Evolutionary conservation across 2,888 invertebrate species (phyloP), one percentile per base, ranked within the genome.

Genomic region (Cephus pulcher): DNA sequence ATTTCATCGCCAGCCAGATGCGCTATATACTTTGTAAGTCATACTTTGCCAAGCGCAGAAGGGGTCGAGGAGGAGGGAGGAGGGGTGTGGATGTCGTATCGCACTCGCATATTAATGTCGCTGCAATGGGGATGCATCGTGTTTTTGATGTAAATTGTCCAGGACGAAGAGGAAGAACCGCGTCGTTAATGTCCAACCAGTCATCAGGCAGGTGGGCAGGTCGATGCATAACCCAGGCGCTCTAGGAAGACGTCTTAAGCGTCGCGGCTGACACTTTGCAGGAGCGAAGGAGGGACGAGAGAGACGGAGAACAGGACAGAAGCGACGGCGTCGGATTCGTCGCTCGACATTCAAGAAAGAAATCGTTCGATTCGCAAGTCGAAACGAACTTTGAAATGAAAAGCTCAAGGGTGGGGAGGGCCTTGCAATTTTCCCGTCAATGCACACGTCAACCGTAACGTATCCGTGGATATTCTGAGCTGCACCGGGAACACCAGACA

Each of bases 391-490:
- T 11, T 23, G 35, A 74, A 74, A 74, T 74, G 37, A 74, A 74
- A 74, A 30, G 74, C 34, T 34, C 34, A 3, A 1, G 74, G 34
- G 32, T 11, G 23, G 35, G 34, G 23, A 34, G 82, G 79, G 80
- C 80, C 80, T 82, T 80, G 86, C 85, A 87, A 88, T 89, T 89
- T 89, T 85, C 88, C 87, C 85, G 86, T 89, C 88, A 85, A 89
- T 89, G 83, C 85, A 82, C 80, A 82, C 81, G 86, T 85, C 86
- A 85, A 83, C 82, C 83, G 78, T 74, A 34, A 34, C n/a, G 37
- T 23, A 30, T 37, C 37, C 34, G 74, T 12, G 75, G 12, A 69
- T 33, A 68, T 33, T 33, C 69, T 70, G 69, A 69, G 75, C 11
- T 69, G 75, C 76, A 73, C 32, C 69, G 68, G 69, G 71, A 78